Evolutionary conservation across 2,888 invertebrate genomes (phyloP).

Genomic region (Physocephala rufipes): DNA sequence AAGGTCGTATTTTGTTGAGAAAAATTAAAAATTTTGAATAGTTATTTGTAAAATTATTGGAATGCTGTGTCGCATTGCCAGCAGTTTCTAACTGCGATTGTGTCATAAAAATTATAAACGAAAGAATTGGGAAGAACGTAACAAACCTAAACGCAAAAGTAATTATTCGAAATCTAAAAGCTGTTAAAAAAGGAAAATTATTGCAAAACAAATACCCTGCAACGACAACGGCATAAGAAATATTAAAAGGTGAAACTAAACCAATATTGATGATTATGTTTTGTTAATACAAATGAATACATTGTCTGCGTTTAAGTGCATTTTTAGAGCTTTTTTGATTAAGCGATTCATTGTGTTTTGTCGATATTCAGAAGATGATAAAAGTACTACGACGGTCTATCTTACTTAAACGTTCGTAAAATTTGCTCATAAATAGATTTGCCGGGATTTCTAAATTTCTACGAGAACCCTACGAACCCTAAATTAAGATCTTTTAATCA

Average conservation of each 20-base stretch:
- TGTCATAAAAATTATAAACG: slow-evolving; percentile 40
- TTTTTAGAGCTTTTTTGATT: slow-evolving; percentile 7
- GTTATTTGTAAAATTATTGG: slow-evolving; percentile 20
- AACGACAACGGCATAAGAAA: slow-evolving; percentile 15
- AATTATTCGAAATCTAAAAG: no score
- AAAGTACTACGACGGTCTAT: no score
- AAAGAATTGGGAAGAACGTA: background rate
- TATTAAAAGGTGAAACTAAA: slow-evolving; percentile 59
- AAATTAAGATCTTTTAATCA: no score
- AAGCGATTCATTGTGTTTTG: no score
- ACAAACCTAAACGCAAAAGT: slow-evolving; percentile 18
- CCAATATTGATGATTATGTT: slow-evolving; percentile 53
- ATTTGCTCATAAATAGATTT: no score
- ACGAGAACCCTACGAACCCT: no score
- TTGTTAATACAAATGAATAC: slow-evolving; percentile 14
- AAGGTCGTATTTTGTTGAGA: slow-evolving; percentile 9
- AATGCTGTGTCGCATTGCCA: no score
- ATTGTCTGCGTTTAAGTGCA: slow-evolving; percentile 22
- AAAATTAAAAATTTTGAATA: slow-evolving; percentile 19
- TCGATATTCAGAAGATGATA: no score
- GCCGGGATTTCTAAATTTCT: no score
- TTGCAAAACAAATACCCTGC: slow-evolving; percentile 25
- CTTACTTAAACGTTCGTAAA: no score
- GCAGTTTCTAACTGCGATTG: slow-evolving; percentile 14
- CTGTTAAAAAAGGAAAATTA: no score